Conservation (phyloP, 1,140 invertebrate species). For the Drosophila sturtevanti region DNA sequence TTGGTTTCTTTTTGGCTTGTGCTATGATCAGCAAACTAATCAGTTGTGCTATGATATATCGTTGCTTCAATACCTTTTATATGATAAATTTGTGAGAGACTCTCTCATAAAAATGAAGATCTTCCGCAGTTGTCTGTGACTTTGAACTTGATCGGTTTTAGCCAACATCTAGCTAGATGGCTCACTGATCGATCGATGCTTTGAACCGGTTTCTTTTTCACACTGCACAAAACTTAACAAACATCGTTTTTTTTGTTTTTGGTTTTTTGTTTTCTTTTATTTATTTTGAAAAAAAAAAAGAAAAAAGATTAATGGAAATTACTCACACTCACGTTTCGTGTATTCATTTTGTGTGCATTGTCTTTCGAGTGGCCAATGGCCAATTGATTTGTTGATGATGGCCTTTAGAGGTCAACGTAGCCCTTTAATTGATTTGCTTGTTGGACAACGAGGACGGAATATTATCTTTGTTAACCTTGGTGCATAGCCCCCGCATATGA, state of each 20-base stretch:
- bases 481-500: conserved; percentile 41
- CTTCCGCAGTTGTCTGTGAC: conserved; percentile 59
- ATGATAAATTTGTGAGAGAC: conserved; percentile 11
- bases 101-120: conserved; percentile 13
- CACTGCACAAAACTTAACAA: neutral
- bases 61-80: conserved; percentile 38
- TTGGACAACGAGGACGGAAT: conserved; percentile 31
- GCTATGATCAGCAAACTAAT: conserved; percentile 35
- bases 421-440: conserved; percentile 77
- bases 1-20: conserved; percentile 53
- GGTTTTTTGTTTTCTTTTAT: neutral
- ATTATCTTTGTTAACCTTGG: conserved; percentile 19
- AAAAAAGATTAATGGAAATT: conserved; percentile 49
- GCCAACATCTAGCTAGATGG: conserved; percentile 21
- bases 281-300: conserved; percentile 38
- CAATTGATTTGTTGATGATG: conserved; percentile 34
- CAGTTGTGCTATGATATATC: neutral
- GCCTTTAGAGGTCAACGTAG: conserved; percentile 61
- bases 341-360: conserved; percentile 43
- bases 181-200: conserved; percentile 41
- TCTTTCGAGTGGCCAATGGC: conserved; percentile 40
- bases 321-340: conserved; percentile 62
- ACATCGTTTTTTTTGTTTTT: neutral
- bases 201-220: conserved; percentile 49
- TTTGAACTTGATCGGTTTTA: conserved; percentile 71